Conservation (phyloP, 30 jellyfish, hydroid and myxozoan genomes). For the Pseudorhiza aurosa region DNA sequence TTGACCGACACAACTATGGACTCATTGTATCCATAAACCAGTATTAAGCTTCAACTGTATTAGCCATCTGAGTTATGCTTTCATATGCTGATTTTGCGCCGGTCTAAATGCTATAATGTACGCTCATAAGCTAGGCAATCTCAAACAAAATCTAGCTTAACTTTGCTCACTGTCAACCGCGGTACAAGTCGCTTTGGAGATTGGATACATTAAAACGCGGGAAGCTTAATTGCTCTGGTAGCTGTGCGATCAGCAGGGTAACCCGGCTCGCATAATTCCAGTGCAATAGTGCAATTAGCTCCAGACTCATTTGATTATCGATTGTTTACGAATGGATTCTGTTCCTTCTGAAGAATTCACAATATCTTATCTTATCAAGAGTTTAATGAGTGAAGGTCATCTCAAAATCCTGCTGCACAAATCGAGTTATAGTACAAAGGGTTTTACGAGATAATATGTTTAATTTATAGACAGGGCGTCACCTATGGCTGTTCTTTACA, state of each 20-base stretch:
- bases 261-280: too few species aligned
- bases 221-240: too few species aligned
- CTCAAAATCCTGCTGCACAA: not conserved
- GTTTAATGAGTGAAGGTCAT: not conserved
- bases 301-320: too few species aligned
- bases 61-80: not conserved
- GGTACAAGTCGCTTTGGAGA: not conserved
- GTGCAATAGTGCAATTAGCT: too few species aligned
- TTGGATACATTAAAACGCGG: too few species aligned
- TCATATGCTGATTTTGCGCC: not conserved
- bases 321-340: not conserved
- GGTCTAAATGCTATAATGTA: not conserved
- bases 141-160: constrained; percentile 12
- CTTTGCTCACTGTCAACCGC: constrained; percentile 18
- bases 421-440: not conserved
- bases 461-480: too few species aligned
- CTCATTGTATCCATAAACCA: not conserved
- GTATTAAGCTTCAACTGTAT: not conserved
- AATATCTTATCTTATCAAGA: not conserved
- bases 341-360: not conserved
- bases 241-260: too few species aligned
- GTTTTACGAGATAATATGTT: too few species aligned
- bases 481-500: too few species aligned
- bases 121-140: constrained; percentile 33
- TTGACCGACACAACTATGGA: not conserved